These are phyloP conservation scores for Apis florea DNA, from an alignment of 1,140 invertebrate species.

Conservation along the genomic window DNA sequence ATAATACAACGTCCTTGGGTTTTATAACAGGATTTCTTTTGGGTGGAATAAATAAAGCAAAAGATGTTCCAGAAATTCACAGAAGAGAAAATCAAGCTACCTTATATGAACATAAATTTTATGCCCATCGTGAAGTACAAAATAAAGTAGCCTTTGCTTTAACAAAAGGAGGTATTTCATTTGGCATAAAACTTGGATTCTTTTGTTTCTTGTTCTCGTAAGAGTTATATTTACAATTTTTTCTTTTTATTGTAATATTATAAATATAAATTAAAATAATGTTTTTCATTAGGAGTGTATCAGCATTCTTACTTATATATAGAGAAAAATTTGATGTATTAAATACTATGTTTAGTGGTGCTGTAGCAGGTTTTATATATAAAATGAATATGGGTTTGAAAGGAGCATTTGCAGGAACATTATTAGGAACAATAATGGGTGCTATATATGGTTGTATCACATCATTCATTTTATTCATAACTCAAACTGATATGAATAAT, in stretches of 20 bases:
- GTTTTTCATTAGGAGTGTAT: conserved; percentile 76
- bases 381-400: conserved; percentile 84
- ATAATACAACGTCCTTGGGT: conserved; percentile 81
- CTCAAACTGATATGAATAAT: conserved; percentile 81
- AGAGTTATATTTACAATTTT: conserved; percentile 46
- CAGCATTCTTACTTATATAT: conserved; percentile 84
- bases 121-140: conserved; percentile 87
- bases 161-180: conserved; percentile 84
- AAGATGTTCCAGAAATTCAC: conserved; percentile 84
- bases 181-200: conserved; percentile 83
- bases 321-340: conserved; percentile 83
- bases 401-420: conserved; percentile 84
- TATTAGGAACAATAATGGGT: conserved; percentile 80
- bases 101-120: conserved; percentile 83
- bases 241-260: background rate
- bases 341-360: conserved; percentile 83
- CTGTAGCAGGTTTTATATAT: conserved; percentile 83
- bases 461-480: conserved; percentile 77
- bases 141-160: conserved; percentile 84
- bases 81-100: conserved; percentile 88
- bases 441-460: conserved; percentile 78
- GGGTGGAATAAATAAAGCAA: conserved; percentile 83
- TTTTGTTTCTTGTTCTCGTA: conserved; percentile 86
- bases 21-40: conserved; percentile 82
- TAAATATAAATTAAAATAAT: conserved; percentile 9